phyloP scores from a whole-genome alignment of 2,113 vertebrate genomes.

The Isichthys henryi region DNA sequence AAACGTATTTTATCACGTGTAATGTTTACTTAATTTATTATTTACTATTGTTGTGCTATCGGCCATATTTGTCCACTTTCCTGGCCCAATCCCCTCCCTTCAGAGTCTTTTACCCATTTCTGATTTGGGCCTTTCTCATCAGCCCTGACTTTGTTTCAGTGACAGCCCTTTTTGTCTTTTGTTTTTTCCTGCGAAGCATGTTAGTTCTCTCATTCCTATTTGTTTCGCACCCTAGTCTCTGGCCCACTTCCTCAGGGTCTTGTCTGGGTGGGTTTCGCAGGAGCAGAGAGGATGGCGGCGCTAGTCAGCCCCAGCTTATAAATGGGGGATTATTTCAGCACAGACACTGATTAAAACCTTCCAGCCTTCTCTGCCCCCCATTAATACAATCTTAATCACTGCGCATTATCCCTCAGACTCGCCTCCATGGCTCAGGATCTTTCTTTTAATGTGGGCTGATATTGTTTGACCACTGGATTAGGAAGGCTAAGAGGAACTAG shows the following conservation, averaged over 20 bases:
- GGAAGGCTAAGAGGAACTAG: conserved; percentile 32
- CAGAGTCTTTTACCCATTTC: background rate
- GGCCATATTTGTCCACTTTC: background rate
- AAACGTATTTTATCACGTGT: background rate
- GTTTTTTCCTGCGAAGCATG: conserved; percentile 29
- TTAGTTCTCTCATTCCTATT: conserved; percentile 8
- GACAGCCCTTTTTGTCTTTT: background rate
- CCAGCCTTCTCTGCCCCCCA: conserved; percentile 59
- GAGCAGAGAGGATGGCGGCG: conserved; percentile 49
- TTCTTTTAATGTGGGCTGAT: conserved; percentile 58
- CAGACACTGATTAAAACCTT: conserved; percentile 52
- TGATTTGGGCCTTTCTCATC: background rate
- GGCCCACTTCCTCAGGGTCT: conserved; percentile 18
- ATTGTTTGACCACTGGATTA: conserved; percentile 66
- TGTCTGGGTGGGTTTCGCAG: conserved; percentile 27
- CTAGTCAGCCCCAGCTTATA: conserved; percentile 55
- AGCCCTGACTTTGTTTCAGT: background rate
- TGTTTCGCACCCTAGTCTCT: conserved; percentile 26
- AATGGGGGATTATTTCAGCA: conserved; percentile 59
- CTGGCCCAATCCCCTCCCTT: background rate
- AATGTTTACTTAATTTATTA: background rate
- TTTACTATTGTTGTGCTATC: background rate
- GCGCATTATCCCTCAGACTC: conserved; percentile 64
- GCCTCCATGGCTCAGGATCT: conserved; percentile 61
- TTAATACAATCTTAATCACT: conserved; percentile 76